These are phyloP conservation scores for Muschampia plurimacula DNA, from an alignment of 2,888 invertebrate genomes.

Conservation along the genomic window DNA sequence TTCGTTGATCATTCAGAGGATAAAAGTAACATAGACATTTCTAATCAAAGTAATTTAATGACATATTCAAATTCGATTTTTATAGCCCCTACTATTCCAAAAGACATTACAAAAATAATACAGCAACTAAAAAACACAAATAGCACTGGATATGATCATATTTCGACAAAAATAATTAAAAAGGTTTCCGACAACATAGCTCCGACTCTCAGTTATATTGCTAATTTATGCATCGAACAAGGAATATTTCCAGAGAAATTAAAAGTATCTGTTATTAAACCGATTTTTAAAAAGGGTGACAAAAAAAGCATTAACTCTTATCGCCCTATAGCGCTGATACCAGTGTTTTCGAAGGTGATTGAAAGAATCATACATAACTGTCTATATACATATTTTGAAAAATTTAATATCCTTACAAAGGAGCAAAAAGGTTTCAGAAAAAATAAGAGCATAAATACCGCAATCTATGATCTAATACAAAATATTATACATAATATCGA, in stretches of 20 bases:
- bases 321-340: neutral
- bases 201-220: neutral
- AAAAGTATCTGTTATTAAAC: neutral
- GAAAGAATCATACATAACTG: neutral
- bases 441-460: neutral
- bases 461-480: neutral
- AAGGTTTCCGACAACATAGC: neutral
- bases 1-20: neutral
- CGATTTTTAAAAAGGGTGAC: neutral
- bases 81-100: neutral
- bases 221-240: neutral
- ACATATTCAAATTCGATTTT: neutral
- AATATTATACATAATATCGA: neutral
- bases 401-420: neutral
- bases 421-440: neutral
- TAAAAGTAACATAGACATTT: neutral
- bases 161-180: slow-evolving; percentile 4
- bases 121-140: neutral
- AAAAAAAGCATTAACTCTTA: neutral
- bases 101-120: neutral
- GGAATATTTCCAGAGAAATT: neutral
- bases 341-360: neutral
- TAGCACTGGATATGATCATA: neutral
- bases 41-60: neutral
- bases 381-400: neutral